Evolutionary conservation across 2,888 invertebrate species (phyloP), one percentile per base, ranked within the genome.

Genomic region (Adineta ricciae): DNA sequence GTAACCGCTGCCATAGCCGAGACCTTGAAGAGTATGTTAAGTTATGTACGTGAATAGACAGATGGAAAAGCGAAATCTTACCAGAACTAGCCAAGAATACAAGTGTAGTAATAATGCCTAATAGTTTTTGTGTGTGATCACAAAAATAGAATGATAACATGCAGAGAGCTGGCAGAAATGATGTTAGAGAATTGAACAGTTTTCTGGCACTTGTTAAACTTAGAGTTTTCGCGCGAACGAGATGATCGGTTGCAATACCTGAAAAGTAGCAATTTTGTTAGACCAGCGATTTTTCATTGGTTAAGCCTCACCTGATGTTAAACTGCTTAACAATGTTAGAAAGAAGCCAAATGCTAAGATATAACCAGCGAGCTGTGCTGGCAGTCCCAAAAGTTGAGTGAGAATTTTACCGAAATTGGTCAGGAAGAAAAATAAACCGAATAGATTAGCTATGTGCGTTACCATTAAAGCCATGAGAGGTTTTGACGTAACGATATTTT

Each of bases 351-450:
- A 38, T 7, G 78, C 2, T 41, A n/a, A 38, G 24, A 78, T 78
- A n/a, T n/a, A 78, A 78, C 78, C 78, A 9, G 78, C n/a, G 41
- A 24, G 5, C 24, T 78, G 41, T 41, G 41, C 3, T 78, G 41
- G 5, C 2, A 83, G 84, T 16, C n/a, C 27, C 46, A 64, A 78
- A 46, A 86, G 73, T 50, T 86, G 54, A 32, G 56, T 83, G 41
- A 86, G 50, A 64, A 86, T 85, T 52, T 54, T 83, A 36, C 87
- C 87, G 21, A 87, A n/a, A 38, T 86, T 86, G 32, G 84, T 84
- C 21, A 87, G 50, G 38, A 85, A 86, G 83, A 87, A 86, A 83
- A 87, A 87, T 85, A 83, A 86, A 19, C 85, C 86, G 72, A 86
- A 87, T 73, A 87, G 85, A 32, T 85, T 72, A 11, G 86, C 86